Percentiles rank a stretch among this genome's conserved stretches.
These are phyloP conservation scores for Mus pahari DNA, from an alignment of 2,113 vertebrate genomes.

Conservation along the genomic window DNA sequence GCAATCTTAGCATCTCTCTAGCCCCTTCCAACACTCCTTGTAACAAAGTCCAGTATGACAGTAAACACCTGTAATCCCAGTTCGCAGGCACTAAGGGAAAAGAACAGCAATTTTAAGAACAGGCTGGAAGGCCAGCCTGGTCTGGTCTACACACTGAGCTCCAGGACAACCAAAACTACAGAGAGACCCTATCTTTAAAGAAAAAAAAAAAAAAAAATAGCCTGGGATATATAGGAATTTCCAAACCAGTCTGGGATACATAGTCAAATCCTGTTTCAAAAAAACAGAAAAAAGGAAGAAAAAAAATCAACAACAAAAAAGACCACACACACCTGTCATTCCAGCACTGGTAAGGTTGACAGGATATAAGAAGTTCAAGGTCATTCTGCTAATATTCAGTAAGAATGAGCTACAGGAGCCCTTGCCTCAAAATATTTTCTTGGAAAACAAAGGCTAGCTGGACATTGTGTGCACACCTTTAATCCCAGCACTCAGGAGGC, in stretches of 20 bases:
- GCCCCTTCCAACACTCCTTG: not conserved
- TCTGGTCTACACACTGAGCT: not conserved
- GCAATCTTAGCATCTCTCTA: not conserved
- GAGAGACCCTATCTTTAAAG: not conserved
- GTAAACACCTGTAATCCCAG: not conserved
- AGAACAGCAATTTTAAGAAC: not conserved
- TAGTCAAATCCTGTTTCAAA: not conserved
- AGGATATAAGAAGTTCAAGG: not conserved
- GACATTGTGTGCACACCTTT: not conserved
- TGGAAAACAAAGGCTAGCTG: not conserved
- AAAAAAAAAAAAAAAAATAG: not conserved
- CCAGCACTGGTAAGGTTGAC: not conserved
- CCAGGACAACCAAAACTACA: not conserved
- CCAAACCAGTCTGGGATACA: not conserved
- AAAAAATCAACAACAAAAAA: not conserved
- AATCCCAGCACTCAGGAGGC: not conserved
- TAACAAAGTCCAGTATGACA: not conserved
- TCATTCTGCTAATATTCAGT: not conserved
- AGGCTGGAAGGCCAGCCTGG: not conserved
- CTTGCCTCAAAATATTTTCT: not conserved
- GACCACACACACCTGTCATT: not conserved
- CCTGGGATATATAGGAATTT: not conserved
- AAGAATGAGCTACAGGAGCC: not conserved
- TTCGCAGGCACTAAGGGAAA: not conserved
- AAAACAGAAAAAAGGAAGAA: not conserved